Evolutionary conservation across 2,113 vertebrate species (phyloP), one percentile per base, ranked within the genome.

Genomic region (Burhinus oedicnemus): DNA sequence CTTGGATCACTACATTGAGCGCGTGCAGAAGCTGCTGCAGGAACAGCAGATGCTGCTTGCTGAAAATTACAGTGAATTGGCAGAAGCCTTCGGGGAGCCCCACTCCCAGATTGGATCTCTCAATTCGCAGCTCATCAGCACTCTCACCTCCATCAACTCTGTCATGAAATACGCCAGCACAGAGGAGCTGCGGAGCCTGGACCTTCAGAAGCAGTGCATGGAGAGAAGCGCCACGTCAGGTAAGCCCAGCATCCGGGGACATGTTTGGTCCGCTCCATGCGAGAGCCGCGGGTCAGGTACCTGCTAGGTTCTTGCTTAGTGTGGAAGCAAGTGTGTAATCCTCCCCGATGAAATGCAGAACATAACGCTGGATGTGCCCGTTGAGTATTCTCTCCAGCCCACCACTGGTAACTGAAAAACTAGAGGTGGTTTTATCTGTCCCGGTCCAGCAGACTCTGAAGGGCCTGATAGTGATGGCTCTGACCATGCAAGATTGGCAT

Each of bases 1-100:
- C 64, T 98, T 99, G 97, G 99, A 99, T 96, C 99, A 99, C 92
- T 99, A 99, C 96, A 99, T 99, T 0, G 99, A 99, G 84, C 98
- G 97, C 0, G 99, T 99, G 51, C 99, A 99, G 97, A 99, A 99
- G 93, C 98, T 99, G 87, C 97, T 99, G 87, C 98, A 99, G 74
- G 99, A 99, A 74, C 99, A 99, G 90, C 99, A 99, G 81, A 99
- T 98, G 82, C 98, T 99, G 78, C 98, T 99, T 69, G 99, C 99
- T 5, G 99, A 99, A 97, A 99, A 99, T 97, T 99, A 99, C 82
- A 99, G 97, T 21, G 99, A 99, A 81, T 96, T 99, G 32, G 99
- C 99, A 2, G 99, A 99, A 54, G 99, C 99, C 6, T 99, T 99
- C 38, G 99, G 98, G 19, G 98, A 99, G 90, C 99, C 99, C 5